Evolutionary conservation across 1,140 invertebrate species (phyloP), one percentile per base, ranked within the genome.

Genomic region (Cyclina sinensis): DNA sequence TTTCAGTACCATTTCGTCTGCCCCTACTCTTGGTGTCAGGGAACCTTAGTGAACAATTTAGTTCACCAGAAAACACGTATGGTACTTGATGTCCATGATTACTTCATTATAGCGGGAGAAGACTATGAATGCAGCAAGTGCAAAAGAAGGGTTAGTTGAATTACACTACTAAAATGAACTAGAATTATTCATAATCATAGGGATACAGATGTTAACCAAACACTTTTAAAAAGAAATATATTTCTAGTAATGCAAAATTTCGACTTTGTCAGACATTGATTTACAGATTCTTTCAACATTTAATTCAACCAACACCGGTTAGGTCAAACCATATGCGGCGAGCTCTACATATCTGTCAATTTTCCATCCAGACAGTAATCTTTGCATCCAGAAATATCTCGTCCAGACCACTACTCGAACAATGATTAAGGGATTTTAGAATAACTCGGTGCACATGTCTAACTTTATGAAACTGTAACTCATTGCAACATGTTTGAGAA

Each of bases 51-150:
- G 37, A 83, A 83, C 65, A 35, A 24, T 51, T 62, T 62, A 48
- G 81, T 83, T 51, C 81, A 83, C n/a, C 81, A 83, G 27, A 83
- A 83, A 32, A 83, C 62, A 2, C 16, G 59, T 5, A 83, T 83
- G 81, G 81, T 83, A 9, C 48, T 83, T 16, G 81, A 83, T 32
- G 37, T 83, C 0, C 4, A 65, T 9, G 39, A 68, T 32, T 83
- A 70, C 39, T 83, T 70, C 18, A 48, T 48, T 32, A 76, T 76
- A 51, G 46, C 43, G 16, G 68, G 68, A 73, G 73, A 76, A 43
- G 59, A 83, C n/a, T 73, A 70, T 70, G 43, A 48, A 32, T 83
- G 81, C 81, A 68, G 21, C 39, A 83, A 83, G 30, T 70, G 81
- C 81, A 46, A 68, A 7, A 68, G 65, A 83, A 65, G 48, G 37